These are phyloP conservation scores for Macrochelys suwanniensis DNA, from an alignment of 2,797 vertebrate species.

Conservation along the genomic window DNA sequence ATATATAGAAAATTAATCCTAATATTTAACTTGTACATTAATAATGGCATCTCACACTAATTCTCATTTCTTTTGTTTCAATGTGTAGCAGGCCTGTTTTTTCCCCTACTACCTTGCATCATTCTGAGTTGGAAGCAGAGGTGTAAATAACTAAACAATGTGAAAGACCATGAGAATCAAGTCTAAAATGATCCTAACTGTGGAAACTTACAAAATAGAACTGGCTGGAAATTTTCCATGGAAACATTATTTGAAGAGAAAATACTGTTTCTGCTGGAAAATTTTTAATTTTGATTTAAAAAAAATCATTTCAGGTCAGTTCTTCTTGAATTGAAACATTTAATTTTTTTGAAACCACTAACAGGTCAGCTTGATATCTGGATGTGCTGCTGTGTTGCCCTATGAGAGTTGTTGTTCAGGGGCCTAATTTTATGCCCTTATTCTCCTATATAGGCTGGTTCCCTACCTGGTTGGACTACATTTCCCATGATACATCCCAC, in stretches of 20 bases:
- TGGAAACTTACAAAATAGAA: background rate
- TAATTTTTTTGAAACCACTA: background rate
- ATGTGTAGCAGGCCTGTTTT: background rate
- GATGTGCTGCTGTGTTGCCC: accelerated
- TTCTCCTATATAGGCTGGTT: background rate
- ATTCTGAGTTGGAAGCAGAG: background rate
- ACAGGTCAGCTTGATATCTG: background rate
- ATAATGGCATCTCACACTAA: background rate
- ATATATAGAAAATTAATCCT: background rate
- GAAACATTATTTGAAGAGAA: background rate
- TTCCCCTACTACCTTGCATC: background rate
- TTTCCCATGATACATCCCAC: background rate
- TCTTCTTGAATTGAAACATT: background rate
- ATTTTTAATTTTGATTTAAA: background rate
- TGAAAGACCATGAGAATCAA: background rate
- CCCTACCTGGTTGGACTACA: background rate
- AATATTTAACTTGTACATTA: background rate
- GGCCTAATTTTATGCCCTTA: background rate
- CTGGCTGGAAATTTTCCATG: background rate
- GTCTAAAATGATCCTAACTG: background rate
- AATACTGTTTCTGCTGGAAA: background rate
- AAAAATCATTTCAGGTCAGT: background rate
- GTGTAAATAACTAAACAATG: background rate
- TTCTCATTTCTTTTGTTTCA: background rate
- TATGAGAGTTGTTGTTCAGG: background rate